Conservation (phyloP, 2,888 invertebrate genomes). For the Monochamus alternatus region DNA sequence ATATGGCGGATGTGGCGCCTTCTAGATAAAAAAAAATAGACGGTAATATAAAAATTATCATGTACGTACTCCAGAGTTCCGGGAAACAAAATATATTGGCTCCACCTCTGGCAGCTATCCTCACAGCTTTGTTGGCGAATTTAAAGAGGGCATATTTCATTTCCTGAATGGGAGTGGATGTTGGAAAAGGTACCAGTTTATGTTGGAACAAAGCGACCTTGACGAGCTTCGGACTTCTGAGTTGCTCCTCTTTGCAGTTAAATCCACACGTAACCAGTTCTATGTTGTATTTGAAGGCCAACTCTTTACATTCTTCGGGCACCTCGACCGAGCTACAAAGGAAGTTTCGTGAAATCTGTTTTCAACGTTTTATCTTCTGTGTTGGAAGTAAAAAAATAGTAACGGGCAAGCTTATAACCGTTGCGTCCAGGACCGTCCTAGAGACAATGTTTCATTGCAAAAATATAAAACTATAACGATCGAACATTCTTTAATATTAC, state of each 20-base stretch:
- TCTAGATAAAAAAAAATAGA: too few species aligned
- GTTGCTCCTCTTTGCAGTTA: constrained; percentile 79
- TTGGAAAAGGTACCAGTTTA: constrained; percentile 84
- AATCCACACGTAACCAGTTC: constrained; percentile 86
- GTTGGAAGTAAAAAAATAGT: constrained; percentile 10
- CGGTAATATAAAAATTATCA: too few species aligned
- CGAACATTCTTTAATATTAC: too few species aligned
- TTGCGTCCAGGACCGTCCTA: too few species aligned
- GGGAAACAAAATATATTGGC: constrained; percentile 95
- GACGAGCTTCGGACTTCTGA: constrained; percentile 80
- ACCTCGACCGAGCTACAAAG: constrained; percentile 65
- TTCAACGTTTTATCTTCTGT: too few species aligned
- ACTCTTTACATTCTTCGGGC: constrained; percentile 71
- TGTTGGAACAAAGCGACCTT: constrained; percentile 92
- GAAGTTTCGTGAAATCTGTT: too few species aligned
- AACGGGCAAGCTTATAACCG: too few species aligned
- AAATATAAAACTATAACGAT: too few species aligned
- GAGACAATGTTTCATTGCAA: too few species aligned
- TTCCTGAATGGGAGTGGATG: constrained; percentile 78
- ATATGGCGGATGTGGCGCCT: too few species aligned
- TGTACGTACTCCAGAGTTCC: constrained; percentile 96
- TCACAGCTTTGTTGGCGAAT: constrained; percentile 82
- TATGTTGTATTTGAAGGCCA: constrained; percentile 75
- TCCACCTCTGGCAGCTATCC: constrained; percentile 82
- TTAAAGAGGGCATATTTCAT: constrained; percentile 87